These are phyloP conservation scores for Mobula hypostoma DNA, from an alignment of 2,113 vertebrate genomes.

Conservation along the genomic window DNA sequence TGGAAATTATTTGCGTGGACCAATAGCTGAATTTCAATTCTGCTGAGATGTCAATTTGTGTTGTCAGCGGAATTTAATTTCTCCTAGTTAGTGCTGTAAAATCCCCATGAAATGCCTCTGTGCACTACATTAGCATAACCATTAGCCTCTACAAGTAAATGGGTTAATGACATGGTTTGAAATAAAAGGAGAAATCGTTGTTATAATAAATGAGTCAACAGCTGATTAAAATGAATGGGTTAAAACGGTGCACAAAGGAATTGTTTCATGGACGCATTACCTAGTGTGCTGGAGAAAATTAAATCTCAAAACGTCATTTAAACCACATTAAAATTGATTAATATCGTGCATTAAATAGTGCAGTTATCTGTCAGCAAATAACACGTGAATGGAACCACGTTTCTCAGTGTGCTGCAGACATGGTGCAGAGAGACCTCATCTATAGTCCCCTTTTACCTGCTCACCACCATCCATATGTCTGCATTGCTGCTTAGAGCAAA, in stretches of 20 bases:
- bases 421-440: neutral
- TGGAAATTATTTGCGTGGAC: neutral
- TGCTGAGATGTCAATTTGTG: neutral
- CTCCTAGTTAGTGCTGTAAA: neutral
- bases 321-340: slow-evolving; percentile 22
- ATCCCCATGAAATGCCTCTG: neutral
- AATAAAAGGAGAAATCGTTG: neutral
- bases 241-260: slow-evolving; percentile 3
- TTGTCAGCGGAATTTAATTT: neutral
- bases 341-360: neutral
- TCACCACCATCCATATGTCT: neutral
- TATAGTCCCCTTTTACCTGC: neutral
- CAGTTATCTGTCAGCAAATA: neutral
- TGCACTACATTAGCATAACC: neutral
- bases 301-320: slow-evolving; percentile 17
- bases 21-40: neutral
- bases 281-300: neutral
- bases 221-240: slow-evolving; percentile 28
- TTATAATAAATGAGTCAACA: slow-evolving; percentile 25
- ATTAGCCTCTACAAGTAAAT: neutral
- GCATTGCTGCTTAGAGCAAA: neutral
- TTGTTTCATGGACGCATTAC: neutral
- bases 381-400: neutral
- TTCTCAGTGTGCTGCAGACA: neutral
- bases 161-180: neutral